phyloP scores from a whole-genome alignment of 2,888 invertebrate genomes.

The Amphipoea lucens region DNA sequence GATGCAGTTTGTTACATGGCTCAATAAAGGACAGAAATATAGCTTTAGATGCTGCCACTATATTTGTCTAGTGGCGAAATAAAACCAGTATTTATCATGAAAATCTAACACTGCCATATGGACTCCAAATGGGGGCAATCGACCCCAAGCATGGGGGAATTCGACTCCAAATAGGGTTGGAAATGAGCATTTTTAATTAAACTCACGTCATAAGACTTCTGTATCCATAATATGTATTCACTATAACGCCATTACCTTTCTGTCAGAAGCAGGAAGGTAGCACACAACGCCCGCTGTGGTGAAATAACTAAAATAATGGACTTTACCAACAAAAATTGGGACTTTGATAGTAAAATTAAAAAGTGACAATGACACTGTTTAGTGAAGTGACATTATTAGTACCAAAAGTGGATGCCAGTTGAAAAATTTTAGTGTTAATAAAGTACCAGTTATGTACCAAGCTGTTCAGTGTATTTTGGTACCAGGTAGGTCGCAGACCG shows the following conservation, averaged over 20 bases:
- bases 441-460: slow-evolving; percentile 37
- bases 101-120: background rate
- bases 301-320: slow-evolving; percentile 32
- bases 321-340: slow-evolving; percentile 52
- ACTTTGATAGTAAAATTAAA: slow-evolving; percentile 65
- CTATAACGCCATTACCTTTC: slow-evolving; percentile 1
- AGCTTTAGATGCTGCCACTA: background rate
- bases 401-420: slow-evolving; percentile 50
- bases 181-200: background rate
- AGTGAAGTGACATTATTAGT: slow-evolving; percentile 57
- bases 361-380: slow-evolving; percentile 60
- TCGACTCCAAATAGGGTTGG: background rate
- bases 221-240: slow-evolving; percentile 18
- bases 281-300: slow-evolving; percentile 33
- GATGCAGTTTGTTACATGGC: background rate
- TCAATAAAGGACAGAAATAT: background rate
- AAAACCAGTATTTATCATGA: background rate
- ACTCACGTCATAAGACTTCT: background rate
- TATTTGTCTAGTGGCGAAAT: background rate
- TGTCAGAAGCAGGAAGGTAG: background rate
- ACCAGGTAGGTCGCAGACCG: background rate
- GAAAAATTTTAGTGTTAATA: slow-evolving; percentile 58
- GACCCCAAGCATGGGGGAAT: background rate
- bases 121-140: background rate
- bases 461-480: slow-evolving; percentile 12